Conservation (phyloP, 1,140 invertebrate species). For the Drosophila nasuta region DNA sequence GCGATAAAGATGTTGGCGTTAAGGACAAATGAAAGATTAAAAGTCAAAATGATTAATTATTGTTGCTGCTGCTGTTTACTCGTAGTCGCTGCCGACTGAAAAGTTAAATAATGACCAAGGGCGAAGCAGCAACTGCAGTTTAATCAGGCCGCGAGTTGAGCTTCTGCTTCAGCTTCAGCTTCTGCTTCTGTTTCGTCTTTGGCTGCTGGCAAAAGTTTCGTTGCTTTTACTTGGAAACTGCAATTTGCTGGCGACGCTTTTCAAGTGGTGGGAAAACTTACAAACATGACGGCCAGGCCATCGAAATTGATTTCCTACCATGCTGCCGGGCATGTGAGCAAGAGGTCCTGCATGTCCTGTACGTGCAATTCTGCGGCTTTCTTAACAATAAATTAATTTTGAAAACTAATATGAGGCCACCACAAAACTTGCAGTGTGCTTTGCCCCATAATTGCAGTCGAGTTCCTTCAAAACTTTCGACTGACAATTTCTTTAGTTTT, state of each 20-base stretch:
- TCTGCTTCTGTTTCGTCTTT: background rate
- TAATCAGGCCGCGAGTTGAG: slow-evolving; percentile 15
- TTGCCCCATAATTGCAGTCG: slow-evolving; percentile 23
- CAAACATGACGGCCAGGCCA: slow-evolving; percentile 26
- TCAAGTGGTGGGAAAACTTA: slow-evolving; percentile 29
- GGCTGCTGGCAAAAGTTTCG: slow-evolving; percentile 22
- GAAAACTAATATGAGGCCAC: slow-evolving; percentile 38
- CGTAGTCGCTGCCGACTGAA: slow-evolving; percentile 20
- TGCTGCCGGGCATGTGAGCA: background rate
- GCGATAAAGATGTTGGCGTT: slow-evolving; percentile 54
- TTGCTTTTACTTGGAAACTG: slow-evolving; percentile 21
- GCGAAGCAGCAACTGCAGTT: slow-evolving; percentile 32
- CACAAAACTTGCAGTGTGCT: background rate
- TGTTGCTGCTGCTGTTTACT: slow-evolving; percentile 30
- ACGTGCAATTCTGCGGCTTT: slow-evolving; percentile 35
- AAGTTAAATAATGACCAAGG: slow-evolving; percentile 46
- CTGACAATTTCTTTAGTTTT: slow-evolving; percentile 18
- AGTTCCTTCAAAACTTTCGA: slow-evolving; percentile 26
- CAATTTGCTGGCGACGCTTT: slow-evolving; percentile 21
- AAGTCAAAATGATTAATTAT: slow-evolving; percentile 68
- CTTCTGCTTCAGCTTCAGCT: background rate
- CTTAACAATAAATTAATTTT: slow-evolving; percentile 52
- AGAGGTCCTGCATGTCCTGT: background rate
- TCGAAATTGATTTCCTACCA: slow-evolving; percentile 42
- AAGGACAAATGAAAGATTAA: slow-evolving; percentile 66